Evolutionary conservation across 2,888 invertebrate genomes (phyloP).

Genomic region (Watsonalla binaria): DNA sequence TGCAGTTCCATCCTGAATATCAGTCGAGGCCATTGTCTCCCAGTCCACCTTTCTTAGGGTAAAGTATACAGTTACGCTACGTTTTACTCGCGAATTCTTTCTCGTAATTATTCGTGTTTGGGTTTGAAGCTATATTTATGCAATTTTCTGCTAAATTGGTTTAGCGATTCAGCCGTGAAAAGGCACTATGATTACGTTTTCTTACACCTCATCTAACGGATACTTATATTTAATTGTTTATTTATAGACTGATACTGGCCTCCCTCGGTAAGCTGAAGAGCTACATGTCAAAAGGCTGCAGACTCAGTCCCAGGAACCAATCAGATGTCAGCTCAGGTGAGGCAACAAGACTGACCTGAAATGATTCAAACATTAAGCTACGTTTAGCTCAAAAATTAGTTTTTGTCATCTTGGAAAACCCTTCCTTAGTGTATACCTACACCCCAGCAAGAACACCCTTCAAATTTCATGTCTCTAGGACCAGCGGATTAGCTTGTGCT

Average conservation of each 20-base stretch:
- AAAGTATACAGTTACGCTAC: constrained; percentile 12
- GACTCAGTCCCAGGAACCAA: constrained; percentile 85
- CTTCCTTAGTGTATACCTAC: no score
- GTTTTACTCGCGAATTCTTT: not conserved
- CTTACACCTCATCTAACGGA: not conserved
- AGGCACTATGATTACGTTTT: not conserved
- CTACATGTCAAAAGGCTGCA: constrained; percentile 85
- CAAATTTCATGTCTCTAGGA: no score
- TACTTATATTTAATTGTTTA: not conserved
- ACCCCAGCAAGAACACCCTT: no score
- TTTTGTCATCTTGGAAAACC: no score
- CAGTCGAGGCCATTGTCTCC: constrained; percentile 93
- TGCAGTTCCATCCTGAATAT: constrained; percentile 99
- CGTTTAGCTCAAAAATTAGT: no score
- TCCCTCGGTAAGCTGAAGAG: constrained; percentile 88
- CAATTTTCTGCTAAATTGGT: no score
- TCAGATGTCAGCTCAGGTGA: constrained; percentile 85
- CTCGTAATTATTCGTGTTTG: no score
- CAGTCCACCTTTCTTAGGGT: constrained; percentile 96
- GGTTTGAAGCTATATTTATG: no score
- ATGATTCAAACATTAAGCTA: no score
- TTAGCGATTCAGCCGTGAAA: not conserved
- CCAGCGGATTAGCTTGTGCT: no score
- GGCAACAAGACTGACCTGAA: constrained; percentile 6
- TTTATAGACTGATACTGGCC: constrained; percentile 87